phyloP scores from a whole-genome alignment of 2,888 invertebrate genomes.

The Eudemis profundana region DNA sequence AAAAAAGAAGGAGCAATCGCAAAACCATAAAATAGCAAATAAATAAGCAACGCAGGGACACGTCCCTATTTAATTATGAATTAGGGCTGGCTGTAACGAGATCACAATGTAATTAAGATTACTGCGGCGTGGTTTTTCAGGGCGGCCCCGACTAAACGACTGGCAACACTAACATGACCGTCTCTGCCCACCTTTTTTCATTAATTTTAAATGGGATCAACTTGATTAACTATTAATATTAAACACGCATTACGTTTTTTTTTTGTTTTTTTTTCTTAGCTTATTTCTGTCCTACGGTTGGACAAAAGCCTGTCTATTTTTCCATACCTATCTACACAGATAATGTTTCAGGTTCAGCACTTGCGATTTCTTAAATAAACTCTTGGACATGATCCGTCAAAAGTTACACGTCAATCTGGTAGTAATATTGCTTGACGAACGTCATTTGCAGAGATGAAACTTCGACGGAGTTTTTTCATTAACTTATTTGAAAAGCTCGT shows the following conservation, averaged over 20 bases:
- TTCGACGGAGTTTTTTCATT: conserved; percentile 23
- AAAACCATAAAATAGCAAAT: conserved; percentile 80
- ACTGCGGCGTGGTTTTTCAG: conserved; percentile 78
- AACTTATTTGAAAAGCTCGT: conserved; percentile 26
- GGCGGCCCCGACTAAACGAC: conserved; percentile 71
- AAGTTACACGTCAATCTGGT: conserved; percentile 13
- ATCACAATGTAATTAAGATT: conserved; percentile 85
- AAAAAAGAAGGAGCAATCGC: conserved; percentile 71
- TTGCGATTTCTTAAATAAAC: not conserved
- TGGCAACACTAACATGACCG: conserved; percentile 63
- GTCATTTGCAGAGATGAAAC: conserved; percentile 21
- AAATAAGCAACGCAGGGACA: conserved; percentile 78
- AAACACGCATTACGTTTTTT: too few relatives aligned
- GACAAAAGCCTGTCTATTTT: too few relatives aligned
- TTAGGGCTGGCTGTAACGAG: conserved; percentile 82
- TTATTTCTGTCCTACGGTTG: too few relatives aligned
- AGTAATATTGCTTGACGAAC: conserved; percentile 18
- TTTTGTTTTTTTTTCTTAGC: too few relatives aligned
- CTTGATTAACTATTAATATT: conserved; percentile 40
- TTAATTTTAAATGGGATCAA: conserved; percentile 49
- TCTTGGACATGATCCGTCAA: not conserved
- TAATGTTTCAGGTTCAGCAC: not conserved
- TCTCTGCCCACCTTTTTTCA: conserved; percentile 55
- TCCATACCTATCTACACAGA: too few relatives aligned
- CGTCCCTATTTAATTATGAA: conserved; percentile 84